Percentiles rank a stretch among this genome's conserved stretches.
phyloP scores from a whole-genome alignment of 2,797 vertebrate genomes.

The Neopelma chrysocephalum region DNA sequence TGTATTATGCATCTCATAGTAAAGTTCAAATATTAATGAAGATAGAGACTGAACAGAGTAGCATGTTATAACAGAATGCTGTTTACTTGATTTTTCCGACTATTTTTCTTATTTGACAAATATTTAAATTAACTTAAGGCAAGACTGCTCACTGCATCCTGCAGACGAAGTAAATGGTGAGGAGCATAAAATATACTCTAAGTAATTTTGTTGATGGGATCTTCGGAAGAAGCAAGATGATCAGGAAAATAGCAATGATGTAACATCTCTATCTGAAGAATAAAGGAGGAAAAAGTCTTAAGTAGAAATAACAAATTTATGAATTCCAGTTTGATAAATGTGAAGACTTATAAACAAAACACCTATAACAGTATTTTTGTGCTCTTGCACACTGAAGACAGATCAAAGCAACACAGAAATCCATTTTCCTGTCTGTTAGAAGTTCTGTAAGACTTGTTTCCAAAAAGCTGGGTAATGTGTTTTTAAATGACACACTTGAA shows the following conservation, averaged over 20 bases:
- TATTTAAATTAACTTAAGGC: neutral
- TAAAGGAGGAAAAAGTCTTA: neutral
- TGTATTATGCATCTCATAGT: neutral
- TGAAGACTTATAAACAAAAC: neutral
- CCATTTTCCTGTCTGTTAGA: neutral
- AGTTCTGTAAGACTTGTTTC: neutral
- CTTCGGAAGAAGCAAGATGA: neutral
- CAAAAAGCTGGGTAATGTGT: neutral
- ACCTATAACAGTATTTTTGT: neutral
- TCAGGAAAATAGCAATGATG: neutral
- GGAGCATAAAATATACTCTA: neutral
- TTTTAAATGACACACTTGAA: neutral
- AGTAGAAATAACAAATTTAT: neutral
- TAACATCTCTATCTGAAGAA: neutral
- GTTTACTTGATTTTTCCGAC: neutral
- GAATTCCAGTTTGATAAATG: neutral
- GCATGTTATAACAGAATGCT: neutral
- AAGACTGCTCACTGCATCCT: neutral
- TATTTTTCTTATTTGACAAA: neutral
- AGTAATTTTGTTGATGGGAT: neutral
- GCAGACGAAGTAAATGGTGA: neutral
- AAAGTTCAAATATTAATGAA: neutral
- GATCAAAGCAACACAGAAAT: conserved; percentile 11
- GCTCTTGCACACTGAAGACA: neutral
- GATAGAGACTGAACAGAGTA: neutral